Conservation (phyloP, 2,888 invertebrate species). For the Temnothorax ravouxi region DNA sequence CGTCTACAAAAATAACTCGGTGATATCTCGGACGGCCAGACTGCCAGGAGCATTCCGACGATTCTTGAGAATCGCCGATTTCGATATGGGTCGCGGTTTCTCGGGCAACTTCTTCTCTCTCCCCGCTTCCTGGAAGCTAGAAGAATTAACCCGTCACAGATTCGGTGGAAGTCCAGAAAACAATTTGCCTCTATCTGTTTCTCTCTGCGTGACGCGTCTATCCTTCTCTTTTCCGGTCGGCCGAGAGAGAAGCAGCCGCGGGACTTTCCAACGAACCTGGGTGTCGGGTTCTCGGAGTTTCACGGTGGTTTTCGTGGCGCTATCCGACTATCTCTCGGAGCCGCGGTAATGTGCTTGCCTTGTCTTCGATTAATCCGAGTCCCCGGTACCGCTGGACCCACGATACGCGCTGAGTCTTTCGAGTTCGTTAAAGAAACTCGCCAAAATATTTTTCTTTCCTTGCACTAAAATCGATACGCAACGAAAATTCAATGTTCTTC, state of each 20-base stretch:
- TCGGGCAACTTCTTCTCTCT: conserved; percentile 74
- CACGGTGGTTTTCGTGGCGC: conserved; percentile 79
- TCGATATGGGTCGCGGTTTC: conserved; percentile 63
- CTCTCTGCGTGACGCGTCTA: conserved; percentile 53
- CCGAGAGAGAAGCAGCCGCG: conserved; percentile 54
- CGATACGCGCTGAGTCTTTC: conserved; percentile 65
- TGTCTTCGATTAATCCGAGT: conserved; percentile 84
- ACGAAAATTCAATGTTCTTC: neutral
- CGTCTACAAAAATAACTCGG: conserved; percentile 15
- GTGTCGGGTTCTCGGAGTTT: conserved; percentile 80
- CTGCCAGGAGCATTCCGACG: conserved; percentile 46
- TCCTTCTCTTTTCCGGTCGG: conserved; percentile 47
- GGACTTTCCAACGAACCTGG: conserved; percentile 72
- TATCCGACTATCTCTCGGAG: conserved; percentile 77
- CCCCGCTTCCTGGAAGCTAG: conserved; percentile 82
- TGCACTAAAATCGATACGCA: neutral
- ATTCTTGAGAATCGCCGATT: conserved; percentile 68
- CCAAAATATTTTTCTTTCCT: neutral
- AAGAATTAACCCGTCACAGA: conserved; percentile 85
- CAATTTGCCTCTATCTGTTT: conserved; percentile 72
- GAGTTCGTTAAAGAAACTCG: conserved; percentile 42
- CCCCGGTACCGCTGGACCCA: conserved; percentile 73
- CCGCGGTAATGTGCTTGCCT: conserved; percentile 84
- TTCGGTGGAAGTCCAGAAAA: conserved; percentile 78
- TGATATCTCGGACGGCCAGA: neutral